Base-by-base conservation (phyloP, 2,888 invertebrate species). In the Athripsodes cinereus region DNA sequence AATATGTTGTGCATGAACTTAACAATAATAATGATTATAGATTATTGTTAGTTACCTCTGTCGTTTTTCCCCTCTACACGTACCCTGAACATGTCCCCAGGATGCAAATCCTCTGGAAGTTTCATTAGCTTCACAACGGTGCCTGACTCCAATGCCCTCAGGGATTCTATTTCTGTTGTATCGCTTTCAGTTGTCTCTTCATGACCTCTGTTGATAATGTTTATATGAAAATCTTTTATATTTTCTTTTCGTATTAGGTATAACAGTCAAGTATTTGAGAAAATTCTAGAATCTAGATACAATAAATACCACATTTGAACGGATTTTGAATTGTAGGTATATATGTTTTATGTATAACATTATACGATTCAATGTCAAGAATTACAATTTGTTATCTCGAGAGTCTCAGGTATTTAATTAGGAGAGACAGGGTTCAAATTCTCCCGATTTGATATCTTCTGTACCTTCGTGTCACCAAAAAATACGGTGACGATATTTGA, bases 51-150 rank as follows among this genome's bases (percentile, higher is more conserved):
- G 22, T 63, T 66, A 78, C 78, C 78, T 67, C 68, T 69, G 0
- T 71, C 54, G 44, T 79, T 77, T 60, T 77, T 70, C 0, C 79
- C 79, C 0, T 73, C 68, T 2, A 78, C 73, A 64, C 75, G 77
- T 20, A 71, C 72, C 65, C 76, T 77, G 0, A 75, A 59, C 13
- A 19, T 35, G 1, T 26, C 53, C 18, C 58, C 68, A 55, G 69
- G 72, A 3, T 72, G 66, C 52, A 73, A 69, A 1, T 74, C 70
- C 0, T 62, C 55, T 1, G 78, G 78, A 20, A 78, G 34, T 0
- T 68, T 64, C 0, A 78, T 69, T 0, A 74, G 73, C 1, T 71
- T 69, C 1, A 69, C 67, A 34, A 74, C 65, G 2, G 73, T 53
- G 2, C 62, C 62, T 2, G 60, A 53, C 34, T 62, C 62, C n/a